These are phyloP conservation scores for Caenorhabditis tropicalis DNA, from an alignment of 1,140 invertebrate species.

Conservation along the genomic window DNA sequence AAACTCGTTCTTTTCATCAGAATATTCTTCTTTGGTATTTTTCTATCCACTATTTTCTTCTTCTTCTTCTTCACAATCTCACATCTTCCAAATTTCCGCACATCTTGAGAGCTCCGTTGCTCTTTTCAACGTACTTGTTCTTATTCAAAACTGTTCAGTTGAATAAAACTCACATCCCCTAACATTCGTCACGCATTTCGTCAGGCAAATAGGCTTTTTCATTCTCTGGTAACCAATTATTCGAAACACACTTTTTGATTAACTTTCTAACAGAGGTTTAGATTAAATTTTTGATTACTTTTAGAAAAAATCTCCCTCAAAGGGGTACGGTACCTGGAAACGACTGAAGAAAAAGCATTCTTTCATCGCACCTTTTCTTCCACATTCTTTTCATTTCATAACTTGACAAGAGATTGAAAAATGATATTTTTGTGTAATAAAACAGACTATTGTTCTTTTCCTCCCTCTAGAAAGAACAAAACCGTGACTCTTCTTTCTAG, in stretches of 20 bases:
- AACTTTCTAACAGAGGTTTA: too few relatives aligned
- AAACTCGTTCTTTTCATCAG: slow-evolving; percentile 29
- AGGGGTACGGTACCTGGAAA: too few relatives aligned
- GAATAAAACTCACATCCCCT: not conserved
- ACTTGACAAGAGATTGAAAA: too few relatives aligned
- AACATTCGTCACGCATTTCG: not conserved
- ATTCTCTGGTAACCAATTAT: not conserved
- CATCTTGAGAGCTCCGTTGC: not conserved
- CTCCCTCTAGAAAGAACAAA: not conserved
- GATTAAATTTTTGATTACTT: too few relatives aligned
- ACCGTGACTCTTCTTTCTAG: not conserved
- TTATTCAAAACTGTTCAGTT: not conserved
- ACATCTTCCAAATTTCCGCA: not conserved
- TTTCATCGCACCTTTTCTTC: too few relatives aligned
- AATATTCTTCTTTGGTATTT: not conserved
- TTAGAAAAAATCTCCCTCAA: too few relatives aligned
- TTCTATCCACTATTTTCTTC: not conserved
- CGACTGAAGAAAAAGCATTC: too few relatives aligned
- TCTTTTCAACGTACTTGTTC: not conserved
- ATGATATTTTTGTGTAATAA: too few relatives aligned
- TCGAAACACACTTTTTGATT: not conserved
- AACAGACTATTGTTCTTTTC: not conserved
- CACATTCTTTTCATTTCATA: too few relatives aligned
- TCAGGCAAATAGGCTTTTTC: too few relatives aligned
- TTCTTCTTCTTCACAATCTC: not conserved